A percentile compares a stretch with the other conserved stretches of the same genome.
Conservation (phyloP, 2,113 vertebrate genomes). For the Dermatemys mawii region DNA sequence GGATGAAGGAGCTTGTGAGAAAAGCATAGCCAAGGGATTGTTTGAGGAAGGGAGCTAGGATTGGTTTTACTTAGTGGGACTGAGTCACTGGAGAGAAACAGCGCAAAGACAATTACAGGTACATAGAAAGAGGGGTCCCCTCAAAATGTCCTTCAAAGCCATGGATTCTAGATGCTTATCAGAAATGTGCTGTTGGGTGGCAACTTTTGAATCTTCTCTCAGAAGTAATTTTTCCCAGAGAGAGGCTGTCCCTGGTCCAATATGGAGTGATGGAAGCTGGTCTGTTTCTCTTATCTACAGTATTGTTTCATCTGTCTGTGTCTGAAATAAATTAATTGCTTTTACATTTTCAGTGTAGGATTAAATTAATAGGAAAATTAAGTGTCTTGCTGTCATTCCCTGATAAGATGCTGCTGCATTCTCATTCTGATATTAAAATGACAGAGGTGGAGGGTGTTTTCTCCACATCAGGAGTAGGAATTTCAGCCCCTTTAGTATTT, state of each 20-base stretch:
- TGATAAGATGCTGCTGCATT: conserved; percentile 16
- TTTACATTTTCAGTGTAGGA: conserved; percentile 22
- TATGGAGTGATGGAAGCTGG: background rate
- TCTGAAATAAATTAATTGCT: conserved; percentile 34
- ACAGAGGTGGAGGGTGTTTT: background rate
- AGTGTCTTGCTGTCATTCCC: conserved; percentile 25
- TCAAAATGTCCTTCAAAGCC: background rate
- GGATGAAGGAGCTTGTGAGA: background rate
- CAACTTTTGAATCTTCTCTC: background rate
- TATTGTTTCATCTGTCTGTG: conserved; percentile 40
- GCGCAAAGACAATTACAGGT: background rate
- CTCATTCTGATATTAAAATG: background rate
- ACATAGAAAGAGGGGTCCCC: background rate
- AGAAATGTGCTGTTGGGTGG: background rate
- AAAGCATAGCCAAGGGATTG: background rate
- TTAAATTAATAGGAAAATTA: conserved; percentile 60
- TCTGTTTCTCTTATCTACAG: conserved; percentile 21
- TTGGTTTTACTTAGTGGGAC: background rate
- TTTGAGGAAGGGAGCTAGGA: background rate
- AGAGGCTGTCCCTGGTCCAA: background rate
- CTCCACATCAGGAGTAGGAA: background rate
- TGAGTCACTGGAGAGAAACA: background rate
- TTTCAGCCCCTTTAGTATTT: background rate
- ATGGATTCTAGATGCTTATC: background rate
- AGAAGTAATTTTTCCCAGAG: background rate